phyloP scores from a whole-genome alignment of 2,888 invertebrate genomes.

The Andrena trimmerana region DNA sequence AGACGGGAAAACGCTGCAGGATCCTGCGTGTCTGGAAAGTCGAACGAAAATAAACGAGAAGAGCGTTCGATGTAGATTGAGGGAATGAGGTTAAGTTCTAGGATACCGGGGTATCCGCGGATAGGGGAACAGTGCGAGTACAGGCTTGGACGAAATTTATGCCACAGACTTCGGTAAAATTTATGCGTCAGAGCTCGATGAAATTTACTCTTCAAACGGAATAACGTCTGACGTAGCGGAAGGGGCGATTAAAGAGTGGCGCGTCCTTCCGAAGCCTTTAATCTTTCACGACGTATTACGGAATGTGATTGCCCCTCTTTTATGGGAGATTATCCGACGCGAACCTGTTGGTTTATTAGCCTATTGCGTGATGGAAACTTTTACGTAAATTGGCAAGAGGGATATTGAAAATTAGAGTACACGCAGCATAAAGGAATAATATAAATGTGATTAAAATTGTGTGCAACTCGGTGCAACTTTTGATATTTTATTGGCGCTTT shows the following conservation, averaged over 20 bases:
- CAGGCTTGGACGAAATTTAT: slow-evolving; percentile 49
- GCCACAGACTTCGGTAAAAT: slow-evolving; percentile 35
- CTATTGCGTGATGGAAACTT: not conserved
- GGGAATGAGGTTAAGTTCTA: slow-evolving; percentile 70
- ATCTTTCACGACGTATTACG: slow-evolving; percentile 1
- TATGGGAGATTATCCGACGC: not conserved
- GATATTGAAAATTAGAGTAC: not conserved
- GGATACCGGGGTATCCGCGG: slow-evolving; percentile 61
- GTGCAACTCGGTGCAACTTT: no score
- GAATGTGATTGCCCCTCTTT: slow-evolving; percentile 9
- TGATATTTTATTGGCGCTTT: no score
- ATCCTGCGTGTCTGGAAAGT: slow-evolving; percentile 70
- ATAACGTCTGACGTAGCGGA: slow-evolving; percentile 19
- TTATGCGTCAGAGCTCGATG: slow-evolving; percentile 41
- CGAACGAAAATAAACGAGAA: slow-evolving; percentile 69
- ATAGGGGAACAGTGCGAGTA: slow-evolving; percentile 44
- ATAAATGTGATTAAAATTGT: no score
- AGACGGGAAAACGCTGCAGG: slow-evolving; percentile 45
- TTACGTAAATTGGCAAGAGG: not conserved
- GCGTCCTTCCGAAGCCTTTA: slow-evolving; percentile 14
- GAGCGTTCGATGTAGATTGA: slow-evolving; percentile 56
- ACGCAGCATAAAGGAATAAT: not conserved
- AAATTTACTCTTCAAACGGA: slow-evolving; percentile 54
- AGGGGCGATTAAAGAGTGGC: slow-evolving; percentile 31
- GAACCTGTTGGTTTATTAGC: slow-evolving; percentile 5